Evolutionary conservation across 2,797 vertebrate species (phyloP).

Genomic region (Dermochelys coriacea): DNA sequence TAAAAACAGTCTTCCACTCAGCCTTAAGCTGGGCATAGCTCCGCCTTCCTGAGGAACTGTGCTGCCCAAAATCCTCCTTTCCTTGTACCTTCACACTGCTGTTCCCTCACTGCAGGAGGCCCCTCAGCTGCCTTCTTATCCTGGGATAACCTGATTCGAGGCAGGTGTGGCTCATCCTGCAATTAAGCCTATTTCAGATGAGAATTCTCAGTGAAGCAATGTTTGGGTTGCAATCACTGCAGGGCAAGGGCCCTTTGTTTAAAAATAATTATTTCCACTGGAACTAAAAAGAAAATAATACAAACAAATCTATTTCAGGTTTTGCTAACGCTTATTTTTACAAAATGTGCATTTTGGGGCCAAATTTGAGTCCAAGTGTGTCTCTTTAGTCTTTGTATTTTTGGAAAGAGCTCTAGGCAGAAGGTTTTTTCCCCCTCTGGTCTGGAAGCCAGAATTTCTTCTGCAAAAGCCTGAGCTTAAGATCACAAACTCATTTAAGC

Average conservation of each 20-base stretch:
- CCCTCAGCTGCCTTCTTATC: neutral
- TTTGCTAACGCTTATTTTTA: conserved; percentile 47
- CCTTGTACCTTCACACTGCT: too few species aligned
- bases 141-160: neutral
- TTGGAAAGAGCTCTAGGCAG: conserved; percentile 1
- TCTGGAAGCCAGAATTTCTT: conserved; percentile 65
- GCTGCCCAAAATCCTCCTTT: too few species aligned
- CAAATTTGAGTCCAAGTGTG: conserved; percentile 47
- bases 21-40: too few species aligned
- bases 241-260: conserved; percentile 62
- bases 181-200: conserved; percentile 53
- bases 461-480: conserved; percentile 56
- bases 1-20: too few species aligned
- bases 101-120: too few species aligned
- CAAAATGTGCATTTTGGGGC: conserved; percentile 58
- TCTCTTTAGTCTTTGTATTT: conserved; percentile 46
- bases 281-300: conserved; percentile 34
- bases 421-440: neutral
- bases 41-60: too few species aligned
- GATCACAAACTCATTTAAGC: conserved; percentile 74
- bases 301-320: conserved; percentile 31
- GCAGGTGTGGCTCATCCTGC: neutral
- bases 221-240: conserved; percentile 57
- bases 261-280: conserved; percentile 64
- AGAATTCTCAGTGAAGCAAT: conserved; percentile 28